Percentiles rank a stretch among this genome's conserved stretches.
Conservation (phyloP, 1,140 invertebrate species). For the Gyrodactylus bullatarudis region DNA sequence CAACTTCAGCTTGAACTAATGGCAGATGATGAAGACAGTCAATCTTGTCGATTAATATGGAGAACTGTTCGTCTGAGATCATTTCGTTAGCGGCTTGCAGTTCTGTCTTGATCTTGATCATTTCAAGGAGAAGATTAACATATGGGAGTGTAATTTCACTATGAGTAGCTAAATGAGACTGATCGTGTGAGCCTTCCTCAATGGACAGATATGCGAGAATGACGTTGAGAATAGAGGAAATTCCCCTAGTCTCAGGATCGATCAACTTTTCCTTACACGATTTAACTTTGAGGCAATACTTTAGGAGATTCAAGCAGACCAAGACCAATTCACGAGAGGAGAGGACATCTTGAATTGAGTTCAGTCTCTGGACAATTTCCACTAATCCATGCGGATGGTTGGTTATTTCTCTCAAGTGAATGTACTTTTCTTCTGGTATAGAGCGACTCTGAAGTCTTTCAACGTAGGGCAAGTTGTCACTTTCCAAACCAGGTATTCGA, state of each 20-base stretch:
- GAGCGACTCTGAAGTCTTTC: background rate
- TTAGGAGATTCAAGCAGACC: background rate
- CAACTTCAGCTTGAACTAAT: background rate
- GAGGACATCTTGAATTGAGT: background rate
- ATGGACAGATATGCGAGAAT: background rate
- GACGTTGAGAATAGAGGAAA: background rate
- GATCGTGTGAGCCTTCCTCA: background rate
- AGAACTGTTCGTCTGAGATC: background rate
- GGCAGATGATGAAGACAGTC: background rate
- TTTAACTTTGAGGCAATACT: background rate
- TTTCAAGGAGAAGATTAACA: background rate
- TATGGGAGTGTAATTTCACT: background rate
- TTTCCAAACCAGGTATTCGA: background rate
- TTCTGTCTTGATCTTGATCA: background rate
- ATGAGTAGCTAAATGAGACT: background rate
- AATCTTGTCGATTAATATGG: background rate
- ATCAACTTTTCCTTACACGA: background rate
- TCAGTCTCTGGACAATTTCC: background rate
- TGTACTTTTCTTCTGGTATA: background rate
- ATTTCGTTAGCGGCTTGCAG: background rate
- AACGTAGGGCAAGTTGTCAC: constrained; percentile 3
- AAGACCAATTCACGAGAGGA: background rate
- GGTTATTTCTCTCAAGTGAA: background rate
- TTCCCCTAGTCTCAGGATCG: background rate
- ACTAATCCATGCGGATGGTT: background rate